These are phyloP conservation scores for Idris sp. DNA, from an alignment of 1,140 invertebrate genomes.

Conservation along the genomic window DNA sequence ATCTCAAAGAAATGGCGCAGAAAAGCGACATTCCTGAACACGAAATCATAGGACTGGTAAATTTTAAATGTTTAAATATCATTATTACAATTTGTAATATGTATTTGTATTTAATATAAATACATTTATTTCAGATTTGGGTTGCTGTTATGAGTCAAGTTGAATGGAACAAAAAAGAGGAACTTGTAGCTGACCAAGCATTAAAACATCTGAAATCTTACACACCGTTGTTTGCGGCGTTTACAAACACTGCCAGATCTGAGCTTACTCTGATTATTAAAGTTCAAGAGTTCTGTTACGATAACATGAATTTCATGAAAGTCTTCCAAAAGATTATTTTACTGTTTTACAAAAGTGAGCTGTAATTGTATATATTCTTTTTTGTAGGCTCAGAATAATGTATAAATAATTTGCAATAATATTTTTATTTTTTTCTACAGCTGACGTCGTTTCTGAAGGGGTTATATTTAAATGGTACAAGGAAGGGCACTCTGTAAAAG, in stretches of 20 bases:
- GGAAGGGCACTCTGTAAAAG: conserved; percentile 93
- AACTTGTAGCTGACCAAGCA: conserved; percentile 95
- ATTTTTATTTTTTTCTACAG: conserved; percentile 69
- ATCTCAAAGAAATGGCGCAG: conserved; percentile 90
- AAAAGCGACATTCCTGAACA: conserved; percentile 91
- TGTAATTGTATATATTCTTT: too few species aligned
- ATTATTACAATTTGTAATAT: conserved; percentile 19
- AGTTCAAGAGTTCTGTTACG: conserved; percentile 98
- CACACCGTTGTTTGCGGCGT: conserved; percentile 90
- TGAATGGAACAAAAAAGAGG: conserved; percentile 99
- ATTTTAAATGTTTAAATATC: background rate
- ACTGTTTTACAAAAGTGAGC: conserved; percentile 94
- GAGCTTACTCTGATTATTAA: conserved; percentile 92
- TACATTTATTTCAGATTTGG: conserved; percentile 85
- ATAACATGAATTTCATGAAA: conserved; percentile 99
- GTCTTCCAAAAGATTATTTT: conserved; percentile 98
- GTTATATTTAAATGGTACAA: conserved; percentile 96
- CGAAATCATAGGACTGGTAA: conserved; percentile 89
- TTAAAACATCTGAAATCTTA: conserved; percentile 93
- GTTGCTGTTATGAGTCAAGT: conserved; percentile 94
- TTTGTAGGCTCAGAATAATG: too few species aligned
- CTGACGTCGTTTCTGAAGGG: conserved; percentile 94
- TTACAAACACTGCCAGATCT: conserved; percentile 89
- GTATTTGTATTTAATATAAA: too few species aligned
- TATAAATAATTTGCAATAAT: background rate